These are phyloP conservation scores for Drosophila emarginata DNA, from an alignment of 2,888 invertebrate species.

Conservation along the genomic window DNA sequence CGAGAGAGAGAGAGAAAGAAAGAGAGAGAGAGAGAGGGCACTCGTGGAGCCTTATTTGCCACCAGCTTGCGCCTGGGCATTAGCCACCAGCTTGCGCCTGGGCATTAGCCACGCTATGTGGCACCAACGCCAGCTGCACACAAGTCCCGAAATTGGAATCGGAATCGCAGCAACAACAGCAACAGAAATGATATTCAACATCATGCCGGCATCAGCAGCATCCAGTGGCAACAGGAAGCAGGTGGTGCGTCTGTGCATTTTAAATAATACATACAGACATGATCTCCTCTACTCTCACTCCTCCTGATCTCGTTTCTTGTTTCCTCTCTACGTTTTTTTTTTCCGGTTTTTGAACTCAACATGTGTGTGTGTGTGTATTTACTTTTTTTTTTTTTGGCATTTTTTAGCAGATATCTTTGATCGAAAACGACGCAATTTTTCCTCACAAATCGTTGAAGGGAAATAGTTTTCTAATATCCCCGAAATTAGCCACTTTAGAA, in stretches of 20 bases:
- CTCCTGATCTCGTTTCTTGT: neutral
- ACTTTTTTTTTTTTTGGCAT: neutral
- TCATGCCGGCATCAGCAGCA: slow-evolving; percentile 21
- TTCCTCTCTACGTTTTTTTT: neutral
- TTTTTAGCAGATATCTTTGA: slow-evolving; percentile 2
- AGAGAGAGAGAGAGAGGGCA: neutral
- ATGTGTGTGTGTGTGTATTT: neutral
- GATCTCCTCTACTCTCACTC: slow-evolving; percentile 15
- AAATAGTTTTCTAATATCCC: slow-evolving; percentile 9
- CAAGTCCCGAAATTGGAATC: slow-evolving; percentile 15
- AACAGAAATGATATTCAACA: slow-evolving; percentile 16
- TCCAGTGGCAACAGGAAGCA: slow-evolving; percentile 42
- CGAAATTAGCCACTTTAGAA: slow-evolving; percentile 16
- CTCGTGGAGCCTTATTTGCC: slow-evolving; percentile 2
- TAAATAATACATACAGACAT: slow-evolving; percentile 30
- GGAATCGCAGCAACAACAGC: slow-evolving; percentile 2
- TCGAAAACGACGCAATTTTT: slow-evolving; percentile 23
- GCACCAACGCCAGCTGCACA: slow-evolving; percentile 17
- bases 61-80: slow-evolving; percentile 17
- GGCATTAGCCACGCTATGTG: slow-evolving; percentile 8
- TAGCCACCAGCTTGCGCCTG: slow-evolving; percentile 17
- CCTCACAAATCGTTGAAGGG: slow-evolving; percentile 8
- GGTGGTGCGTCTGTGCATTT: slow-evolving; percentile 30
- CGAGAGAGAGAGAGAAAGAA: neutral
- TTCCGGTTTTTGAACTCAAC: neutral